phyloP scores from a whole-genome alignment of 2,113 vertebrate species.

The Oryzias celebensis region DNA sequence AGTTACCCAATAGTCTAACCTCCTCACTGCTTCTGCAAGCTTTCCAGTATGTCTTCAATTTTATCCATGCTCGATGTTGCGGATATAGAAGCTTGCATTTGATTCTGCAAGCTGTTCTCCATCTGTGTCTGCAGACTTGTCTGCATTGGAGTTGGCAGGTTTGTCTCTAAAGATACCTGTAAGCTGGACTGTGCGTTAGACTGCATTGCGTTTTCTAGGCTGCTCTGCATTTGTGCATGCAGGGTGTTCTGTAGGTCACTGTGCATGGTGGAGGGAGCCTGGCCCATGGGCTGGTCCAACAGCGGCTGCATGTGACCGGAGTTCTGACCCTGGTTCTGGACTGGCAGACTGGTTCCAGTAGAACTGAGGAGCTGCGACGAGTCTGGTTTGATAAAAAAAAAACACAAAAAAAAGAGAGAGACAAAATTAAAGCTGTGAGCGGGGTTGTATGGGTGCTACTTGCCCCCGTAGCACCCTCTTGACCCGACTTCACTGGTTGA shows the following conservation, averaged over 20 bases:
- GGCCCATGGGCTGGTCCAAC: constrained; percentile 86
- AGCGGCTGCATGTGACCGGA: constrained; percentile 85
- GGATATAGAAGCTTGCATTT: constrained; percentile 62
- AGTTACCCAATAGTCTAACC: constrained; percentile 36
- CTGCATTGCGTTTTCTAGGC: constrained; percentile 64
- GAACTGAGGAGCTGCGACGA: constrained; percentile 87
- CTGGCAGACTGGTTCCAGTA: constrained; percentile 79
- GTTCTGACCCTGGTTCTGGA: constrained; percentile 84
- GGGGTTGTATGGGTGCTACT: no score
- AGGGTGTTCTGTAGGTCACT: constrained; percentile 65
- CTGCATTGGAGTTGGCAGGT: constrained; percentile 67
- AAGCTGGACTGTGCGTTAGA: constrained; percentile 56
- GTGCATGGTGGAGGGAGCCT: constrained; percentile 76
- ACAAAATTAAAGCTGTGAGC: not conserved
- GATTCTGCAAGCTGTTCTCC: constrained; percentile 65
- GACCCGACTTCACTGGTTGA: no score
- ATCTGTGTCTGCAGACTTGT: constrained; percentile 65
- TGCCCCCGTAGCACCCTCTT: no score
- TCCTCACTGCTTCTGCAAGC: constrained; percentile 87
- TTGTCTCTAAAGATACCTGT: constrained; percentile 56
- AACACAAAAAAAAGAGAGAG: constrained; percentile 12
- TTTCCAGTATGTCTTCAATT: constrained; percentile 92
- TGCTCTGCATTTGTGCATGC: constrained; percentile 68
- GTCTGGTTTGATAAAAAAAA: constrained; percentile 66
- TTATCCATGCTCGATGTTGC: constrained; percentile 88